Conservation (phyloP, 2,113 vertebrate species). For the Trochalopteron elliotii region DNA sequence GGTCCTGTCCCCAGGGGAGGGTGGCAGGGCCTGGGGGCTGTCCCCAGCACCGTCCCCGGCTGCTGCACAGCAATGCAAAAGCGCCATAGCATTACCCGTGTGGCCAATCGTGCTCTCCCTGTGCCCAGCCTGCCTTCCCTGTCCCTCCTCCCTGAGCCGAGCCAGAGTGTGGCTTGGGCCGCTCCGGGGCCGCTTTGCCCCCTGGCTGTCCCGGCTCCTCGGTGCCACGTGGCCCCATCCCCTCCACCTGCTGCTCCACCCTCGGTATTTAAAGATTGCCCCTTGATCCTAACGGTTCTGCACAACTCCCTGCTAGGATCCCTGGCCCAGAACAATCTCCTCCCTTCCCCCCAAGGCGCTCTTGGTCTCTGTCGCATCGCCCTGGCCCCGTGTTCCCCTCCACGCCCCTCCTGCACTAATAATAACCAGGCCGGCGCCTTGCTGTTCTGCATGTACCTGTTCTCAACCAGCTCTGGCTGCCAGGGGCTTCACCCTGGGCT, state of each 20-base stretch:
- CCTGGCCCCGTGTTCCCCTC: background rate
- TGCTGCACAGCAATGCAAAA: background rate
- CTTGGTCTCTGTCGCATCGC: background rate
- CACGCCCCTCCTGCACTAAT: background rate
- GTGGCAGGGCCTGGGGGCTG: background rate
- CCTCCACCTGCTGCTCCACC: background rate
- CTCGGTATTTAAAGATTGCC: slow-evolving; percentile 45
- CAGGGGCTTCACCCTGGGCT: background rate
- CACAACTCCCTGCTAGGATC: slow-evolving; percentile 45
- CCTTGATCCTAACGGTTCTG: slow-evolving; percentile 21
- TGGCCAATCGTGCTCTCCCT: background rate
- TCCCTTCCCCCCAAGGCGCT: background rate
- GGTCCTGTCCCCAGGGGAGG: background rate
- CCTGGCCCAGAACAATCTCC: background rate
- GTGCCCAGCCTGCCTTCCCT: background rate
- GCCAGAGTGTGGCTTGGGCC: background rate
- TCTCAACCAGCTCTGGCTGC: background rate
- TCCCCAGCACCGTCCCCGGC: background rate
- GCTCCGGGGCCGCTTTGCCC: background rate
- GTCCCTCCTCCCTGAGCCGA: background rate
- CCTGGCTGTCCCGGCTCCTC: background rate
- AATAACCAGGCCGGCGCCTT: slow-evolving; percentile 40
- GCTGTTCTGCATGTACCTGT: slow-evolving; percentile 68
- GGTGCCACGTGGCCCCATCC: slow-evolving; percentile 27
- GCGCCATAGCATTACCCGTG: background rate